Evolutionary conservation across 2,888 invertebrate genomes (phyloP).

Genomic region (Ceramica pisi): DNA sequence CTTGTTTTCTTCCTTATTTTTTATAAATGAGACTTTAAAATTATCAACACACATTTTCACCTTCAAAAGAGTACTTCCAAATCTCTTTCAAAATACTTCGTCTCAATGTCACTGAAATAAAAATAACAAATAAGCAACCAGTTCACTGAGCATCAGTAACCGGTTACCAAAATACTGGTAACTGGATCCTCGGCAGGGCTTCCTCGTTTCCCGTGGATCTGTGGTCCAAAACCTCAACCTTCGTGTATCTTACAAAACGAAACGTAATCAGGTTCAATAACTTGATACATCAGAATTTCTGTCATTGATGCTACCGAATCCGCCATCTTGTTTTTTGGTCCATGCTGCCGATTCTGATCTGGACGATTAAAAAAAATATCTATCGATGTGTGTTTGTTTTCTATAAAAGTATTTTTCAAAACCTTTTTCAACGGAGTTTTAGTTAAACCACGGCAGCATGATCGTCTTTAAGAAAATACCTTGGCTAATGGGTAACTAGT

Average conservation of each 20-base stretch:
- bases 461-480: too few relatives aligned
- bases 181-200: conserved; percentile 56
- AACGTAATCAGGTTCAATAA: conserved; percentile 43
- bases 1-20: too few relatives aligned
- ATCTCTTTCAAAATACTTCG: not conserved
- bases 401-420: too few relatives aligned
- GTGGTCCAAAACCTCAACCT: conserved; percentile 48
- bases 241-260: conserved; percentile 58
- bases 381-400: too few relatives aligned
- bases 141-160: conserved; percentile 37
- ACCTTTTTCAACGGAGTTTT: too few relatives aligned
- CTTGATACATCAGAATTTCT: conserved; percentile 19
- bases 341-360: too few relatives aligned
- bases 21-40: not conserved
- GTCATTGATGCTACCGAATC: not conserved
- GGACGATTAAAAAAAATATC: too few relatives aligned
- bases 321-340: not conserved
- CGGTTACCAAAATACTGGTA: conserved; percentile 57
- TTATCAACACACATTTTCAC: not conserved
- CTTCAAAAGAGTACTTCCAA: not conserved
- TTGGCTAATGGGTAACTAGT: too few relatives aligned
- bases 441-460: too few relatives aligned
- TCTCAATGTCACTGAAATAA: not conserved
- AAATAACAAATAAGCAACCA: conserved; percentile 1
- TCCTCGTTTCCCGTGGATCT: conserved; percentile 61